Conservation (phyloP, 2,113 vertebrate species). For the Forbesichthys papilliferus region DNA sequence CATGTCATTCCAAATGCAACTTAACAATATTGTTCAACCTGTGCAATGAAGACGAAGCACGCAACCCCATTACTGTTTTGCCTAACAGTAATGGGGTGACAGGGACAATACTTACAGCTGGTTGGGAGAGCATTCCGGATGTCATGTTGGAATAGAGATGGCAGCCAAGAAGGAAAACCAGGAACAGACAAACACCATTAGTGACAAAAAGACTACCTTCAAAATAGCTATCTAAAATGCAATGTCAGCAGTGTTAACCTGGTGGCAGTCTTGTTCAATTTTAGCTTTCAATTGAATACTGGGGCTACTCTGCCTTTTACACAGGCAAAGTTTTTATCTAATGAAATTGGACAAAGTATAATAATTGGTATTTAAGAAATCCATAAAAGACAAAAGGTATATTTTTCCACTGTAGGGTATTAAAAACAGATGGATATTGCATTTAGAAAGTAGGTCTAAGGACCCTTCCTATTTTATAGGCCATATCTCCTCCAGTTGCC, state of each 20-base stretch:
- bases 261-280: neutral
- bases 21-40: too few relatives aligned
- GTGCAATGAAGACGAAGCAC: too few relatives aligned
- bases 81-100: neutral
- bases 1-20: too few relatives aligned
- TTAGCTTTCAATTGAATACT: neutral
- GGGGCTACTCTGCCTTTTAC: neutral
- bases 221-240: neutral
- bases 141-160: conserved; percentile 16
- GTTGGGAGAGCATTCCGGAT: conserved; percentile 36
- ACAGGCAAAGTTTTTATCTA: neutral
- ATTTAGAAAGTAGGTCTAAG: conserved; percentile 4
- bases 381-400: neutral
- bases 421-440: conserved; percentile 1
- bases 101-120: conserved; percentile 68
- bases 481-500: neutral
- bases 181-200: conserved; percentile 4
- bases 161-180: conserved; percentile 4
- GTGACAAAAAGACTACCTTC: neutral
- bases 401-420: neutral
- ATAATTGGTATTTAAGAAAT: neutral
- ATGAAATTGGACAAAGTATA: neutral
- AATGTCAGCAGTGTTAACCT: neutral
- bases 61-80: neutral
- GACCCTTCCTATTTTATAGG: neutral